Base-by-base conservation (phyloP, 2,113 vertebrate genomes). In the Microtus oregoni region DNA sequence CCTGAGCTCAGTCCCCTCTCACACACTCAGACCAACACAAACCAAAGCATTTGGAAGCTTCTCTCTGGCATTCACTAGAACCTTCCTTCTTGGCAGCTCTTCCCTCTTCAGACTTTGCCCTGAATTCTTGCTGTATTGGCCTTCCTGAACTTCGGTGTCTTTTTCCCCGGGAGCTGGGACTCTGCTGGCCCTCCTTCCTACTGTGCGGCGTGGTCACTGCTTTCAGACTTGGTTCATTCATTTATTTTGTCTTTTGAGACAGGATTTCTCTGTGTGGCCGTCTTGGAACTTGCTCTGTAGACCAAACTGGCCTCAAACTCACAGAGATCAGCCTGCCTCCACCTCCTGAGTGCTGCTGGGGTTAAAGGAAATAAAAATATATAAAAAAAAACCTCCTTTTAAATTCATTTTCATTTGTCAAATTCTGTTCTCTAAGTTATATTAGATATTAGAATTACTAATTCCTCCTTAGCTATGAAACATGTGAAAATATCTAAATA, bases 361-460 rank as follows among this genome's bases (percentile, higher is more conserved):
- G n/a, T n/a, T n/a, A n/a, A n/a, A n/a, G n/a, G n/a, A n/a, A n/a
- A n/a, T n/a, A n/a, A n/a, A n/a, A n/a, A n/a, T n/a, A n/a, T n/a
- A n/a, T n/a, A n/a, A n/a, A n/a, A n/a, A n/a, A n/a, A n/a, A n/a
- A n/a, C n/a, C n/a, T n/a, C n/a, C n/a, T 41, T 78, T 85, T 22
- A 78, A 92, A 92, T 89, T 61, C 3, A 92, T 86, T 92, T 89
- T 86, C 26, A 35, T 55, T 35, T 35, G n/a, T 72, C 75, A 68
- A 65, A 65, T 65, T 70, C 5, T 55, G n/a, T 24, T 63, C 87
- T 3, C 30, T n/a, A 87, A 78, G 67, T 55, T 55, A 73, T 4
- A 75, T 79, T 79, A 70, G 50, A 50, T 50, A 50, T 50, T 50
- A 50, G 50, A 52, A 30, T 78, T 77, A 24, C 22, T 26, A 77